Evolutionary conservation across 2,113 vertebrate genomes (phyloP).

Genomic region (Chaetorhynchus papuensis): DNA sequence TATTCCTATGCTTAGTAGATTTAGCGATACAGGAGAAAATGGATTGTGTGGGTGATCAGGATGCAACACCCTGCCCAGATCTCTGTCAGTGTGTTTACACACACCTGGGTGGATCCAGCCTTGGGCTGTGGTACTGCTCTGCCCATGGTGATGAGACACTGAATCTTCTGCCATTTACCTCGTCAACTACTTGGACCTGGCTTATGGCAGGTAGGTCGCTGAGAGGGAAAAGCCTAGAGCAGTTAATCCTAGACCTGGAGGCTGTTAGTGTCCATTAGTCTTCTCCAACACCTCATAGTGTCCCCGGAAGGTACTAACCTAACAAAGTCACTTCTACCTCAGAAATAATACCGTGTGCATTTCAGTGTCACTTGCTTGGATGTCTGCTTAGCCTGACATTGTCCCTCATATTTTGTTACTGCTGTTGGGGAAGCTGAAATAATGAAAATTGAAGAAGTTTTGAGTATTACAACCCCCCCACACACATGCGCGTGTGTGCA

Average conservation of each 20-base stretch:
- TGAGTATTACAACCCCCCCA: not conserved
- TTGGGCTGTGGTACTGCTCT: not conserved
- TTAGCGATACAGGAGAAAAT: not conserved
- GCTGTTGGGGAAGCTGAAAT: not conserved
- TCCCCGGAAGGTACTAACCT: not conserved
- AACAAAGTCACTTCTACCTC: not conserved
- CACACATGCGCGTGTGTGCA: fast-evolving
- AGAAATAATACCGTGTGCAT: not conserved
- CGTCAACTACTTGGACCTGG: not conserved
- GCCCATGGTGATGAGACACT: not conserved
- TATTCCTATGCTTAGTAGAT: conserved; percentile 22
- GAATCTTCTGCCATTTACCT: not conserved
- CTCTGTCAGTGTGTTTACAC: not conserved
- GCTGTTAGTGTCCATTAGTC: not conserved
- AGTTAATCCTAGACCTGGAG: not conserved
- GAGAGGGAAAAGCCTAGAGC: not conserved
- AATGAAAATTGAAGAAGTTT: not conserved
- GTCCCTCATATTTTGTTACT: not conserved
- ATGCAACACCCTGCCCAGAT: not conserved
- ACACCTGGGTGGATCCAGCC: not conserved
- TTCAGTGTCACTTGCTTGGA: not conserved
- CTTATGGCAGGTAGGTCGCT: not conserved
- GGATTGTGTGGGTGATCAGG: not conserved
- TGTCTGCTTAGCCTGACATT: not conserved
- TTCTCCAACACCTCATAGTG: not conserved